phyloP scores from a whole-genome alignment of 2,797 vertebrate genomes.

The Onychomys torridus region DNA sequence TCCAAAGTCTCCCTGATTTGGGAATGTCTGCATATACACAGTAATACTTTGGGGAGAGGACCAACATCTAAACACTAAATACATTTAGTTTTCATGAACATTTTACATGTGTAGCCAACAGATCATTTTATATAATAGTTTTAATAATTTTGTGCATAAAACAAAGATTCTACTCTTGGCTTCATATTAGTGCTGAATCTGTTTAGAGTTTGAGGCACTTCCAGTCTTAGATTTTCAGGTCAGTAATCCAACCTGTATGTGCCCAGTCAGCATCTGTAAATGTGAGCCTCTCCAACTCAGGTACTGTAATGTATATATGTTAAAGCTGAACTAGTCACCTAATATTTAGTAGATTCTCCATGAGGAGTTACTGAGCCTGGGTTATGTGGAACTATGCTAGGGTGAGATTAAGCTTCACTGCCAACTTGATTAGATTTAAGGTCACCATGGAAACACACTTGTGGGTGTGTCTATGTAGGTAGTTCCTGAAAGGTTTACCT shows the following conservation, averaged over 20 bases:
- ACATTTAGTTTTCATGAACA: background rate
- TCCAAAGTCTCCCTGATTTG: background rate
- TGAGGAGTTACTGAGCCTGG: background rate
- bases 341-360: background rate
- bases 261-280: background rate
- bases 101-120: background rate
- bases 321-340: background rate
- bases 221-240: background rate
- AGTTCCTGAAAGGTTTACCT: background rate
- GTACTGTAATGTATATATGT: background rate
- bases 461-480: background rate
- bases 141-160: background rate
- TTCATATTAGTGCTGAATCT: background rate
- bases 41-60: background rate
- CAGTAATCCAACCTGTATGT: background rate
- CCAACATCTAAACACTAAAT: background rate
- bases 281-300: background rate
- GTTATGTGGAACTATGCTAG: background rate
- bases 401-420: background rate
- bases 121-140: background rate
- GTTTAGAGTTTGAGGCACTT: background rate
- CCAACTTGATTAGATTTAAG: background rate
- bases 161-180: background rate
- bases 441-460: background rate
- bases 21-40: background rate